phyloP scores from a whole-genome alignment of 1,140 invertebrate genomes.

The Drosophila tristis region DNA sequence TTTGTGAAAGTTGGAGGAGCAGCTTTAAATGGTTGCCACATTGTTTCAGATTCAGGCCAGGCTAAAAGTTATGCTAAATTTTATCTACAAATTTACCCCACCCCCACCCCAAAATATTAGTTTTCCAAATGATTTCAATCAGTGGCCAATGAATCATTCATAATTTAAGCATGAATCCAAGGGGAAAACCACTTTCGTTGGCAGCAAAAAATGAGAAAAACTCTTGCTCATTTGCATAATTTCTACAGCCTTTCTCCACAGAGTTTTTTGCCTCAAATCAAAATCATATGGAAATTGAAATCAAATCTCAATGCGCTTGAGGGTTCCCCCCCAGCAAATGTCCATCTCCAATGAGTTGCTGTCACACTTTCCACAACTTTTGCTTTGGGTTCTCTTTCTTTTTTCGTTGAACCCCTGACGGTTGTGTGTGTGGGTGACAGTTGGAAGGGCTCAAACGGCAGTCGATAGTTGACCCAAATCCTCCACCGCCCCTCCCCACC shows the following conservation, averaged over 20 bases:
- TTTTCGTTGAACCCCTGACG: neutral
- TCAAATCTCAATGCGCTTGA: constrained; percentile 76
- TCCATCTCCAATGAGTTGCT: constrained; percentile 57
- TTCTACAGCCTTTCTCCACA: constrained; percentile 10
- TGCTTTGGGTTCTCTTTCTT: constrained; percentile 5
- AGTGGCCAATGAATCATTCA: constrained; percentile 11
- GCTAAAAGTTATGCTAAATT: no score
- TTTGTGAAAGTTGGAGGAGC: neutral
- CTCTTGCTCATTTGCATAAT: constrained; percentile 43
- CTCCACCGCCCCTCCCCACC: neutral
- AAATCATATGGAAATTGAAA: constrained; percentile 79
- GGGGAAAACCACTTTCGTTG: constrained; percentile 9
- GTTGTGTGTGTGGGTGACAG: constrained; percentile 56
- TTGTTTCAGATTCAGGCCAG: no score
- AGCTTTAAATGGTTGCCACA: no score
- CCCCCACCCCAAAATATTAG: neutral
- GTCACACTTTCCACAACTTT: constrained; percentile 55
- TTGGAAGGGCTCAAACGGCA: constrained; percentile 68
- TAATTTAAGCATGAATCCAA: neutral
- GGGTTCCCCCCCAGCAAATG: constrained; percentile 36
- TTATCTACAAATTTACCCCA: no score
- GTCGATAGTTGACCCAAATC: constrained; percentile 79
- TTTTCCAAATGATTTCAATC: constrained; percentile 29
- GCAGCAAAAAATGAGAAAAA: constrained; percentile 1
- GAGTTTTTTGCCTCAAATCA: constrained; percentile 19